Evolutionary conservation across 2,113 vertebrate species (phyloP).

Genomic region (Syrrhaptes paradoxus): DNA sequence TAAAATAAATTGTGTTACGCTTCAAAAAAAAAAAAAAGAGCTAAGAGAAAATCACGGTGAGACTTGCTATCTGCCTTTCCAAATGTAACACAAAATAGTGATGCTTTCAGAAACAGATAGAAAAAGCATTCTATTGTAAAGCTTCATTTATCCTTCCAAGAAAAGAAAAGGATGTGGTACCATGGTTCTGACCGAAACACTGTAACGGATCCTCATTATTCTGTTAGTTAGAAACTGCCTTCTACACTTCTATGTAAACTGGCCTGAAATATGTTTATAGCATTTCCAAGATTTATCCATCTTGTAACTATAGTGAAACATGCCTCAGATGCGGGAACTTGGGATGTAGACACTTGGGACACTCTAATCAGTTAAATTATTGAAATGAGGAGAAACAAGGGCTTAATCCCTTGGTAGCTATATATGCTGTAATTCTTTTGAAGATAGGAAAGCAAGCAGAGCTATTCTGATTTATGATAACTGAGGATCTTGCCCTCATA

Average conservation of each 20-base stretch:
- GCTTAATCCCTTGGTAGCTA: background rate
- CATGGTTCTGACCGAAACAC: background rate
- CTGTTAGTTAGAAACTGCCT: background rate
- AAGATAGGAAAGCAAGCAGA: constrained; percentile 14
- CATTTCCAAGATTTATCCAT: background rate
- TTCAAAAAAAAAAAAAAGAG: background rate
- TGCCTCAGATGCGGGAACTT: background rate
- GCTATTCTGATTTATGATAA: constrained; percentile 28
- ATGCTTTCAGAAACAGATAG: background rate
- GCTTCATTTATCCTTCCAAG: background rate
- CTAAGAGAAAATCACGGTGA: background rate
- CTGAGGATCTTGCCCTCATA: background rate
- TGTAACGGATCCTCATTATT: background rate
- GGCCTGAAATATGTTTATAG: background rate
- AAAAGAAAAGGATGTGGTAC: background rate
- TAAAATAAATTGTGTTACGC: background rate
- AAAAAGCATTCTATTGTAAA: background rate
- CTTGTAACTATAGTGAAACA: background rate
- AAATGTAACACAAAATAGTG: background rate
- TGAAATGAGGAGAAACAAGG: constrained; percentile 14
- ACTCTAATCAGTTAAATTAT: constrained; percentile 12
- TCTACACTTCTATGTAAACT: background rate
- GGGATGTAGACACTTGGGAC: background rate
- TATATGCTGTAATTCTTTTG: background rate
- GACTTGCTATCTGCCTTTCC: background rate